Conservation (phyloP, 92 coral and sea anemone genomes). For the Umimayanthus chanpuru region DNA sequence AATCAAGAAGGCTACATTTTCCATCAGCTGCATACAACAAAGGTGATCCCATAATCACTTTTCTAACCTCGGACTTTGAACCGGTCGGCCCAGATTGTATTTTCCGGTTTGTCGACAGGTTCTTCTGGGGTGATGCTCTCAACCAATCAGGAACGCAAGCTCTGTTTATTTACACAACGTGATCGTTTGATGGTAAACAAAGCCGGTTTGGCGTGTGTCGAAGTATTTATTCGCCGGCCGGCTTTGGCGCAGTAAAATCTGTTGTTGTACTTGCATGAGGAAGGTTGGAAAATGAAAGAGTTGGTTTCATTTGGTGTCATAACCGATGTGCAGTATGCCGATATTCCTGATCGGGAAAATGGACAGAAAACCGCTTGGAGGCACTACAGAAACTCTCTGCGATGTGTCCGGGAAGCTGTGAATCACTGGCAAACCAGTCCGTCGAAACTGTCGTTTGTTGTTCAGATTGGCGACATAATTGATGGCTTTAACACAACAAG, state of each 20-base stretch:
- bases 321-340: slow-evolving; percentile 79
- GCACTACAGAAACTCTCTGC: slow-evolving; percentile 61
- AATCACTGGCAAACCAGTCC: slow-evolving; percentile 61
- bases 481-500: slow-evolving; percentile 61
- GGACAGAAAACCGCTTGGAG: slow-evolving; percentile 56
- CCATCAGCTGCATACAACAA: too few relatives aligned
- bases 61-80: too few relatives aligned
- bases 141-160: neutral
- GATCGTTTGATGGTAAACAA: neutral
- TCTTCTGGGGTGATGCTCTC: neutral
- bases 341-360: slow-evolving; percentile 56
- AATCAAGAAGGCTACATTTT: too few relatives aligned
- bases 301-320: slow-evolving; percentile 69
- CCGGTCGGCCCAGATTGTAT: too few relatives aligned
- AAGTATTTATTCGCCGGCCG: neutral
- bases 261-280: too few relatives aligned
- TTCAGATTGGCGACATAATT: slow-evolving; percentile 80
- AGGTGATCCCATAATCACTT: too few relatives aligned
- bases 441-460: slow-evolving; percentile 50
- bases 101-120: too few relatives aligned
- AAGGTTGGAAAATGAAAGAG: slow-evolving; percentile 9
- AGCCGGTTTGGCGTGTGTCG: neutral
- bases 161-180: neutral
- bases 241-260: neutral
- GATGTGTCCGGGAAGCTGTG: slow-evolving; percentile 56